phyloP scores from a whole-genome alignment of 2,113 vertebrate genomes.

The Plotosus lineatus region DNA sequence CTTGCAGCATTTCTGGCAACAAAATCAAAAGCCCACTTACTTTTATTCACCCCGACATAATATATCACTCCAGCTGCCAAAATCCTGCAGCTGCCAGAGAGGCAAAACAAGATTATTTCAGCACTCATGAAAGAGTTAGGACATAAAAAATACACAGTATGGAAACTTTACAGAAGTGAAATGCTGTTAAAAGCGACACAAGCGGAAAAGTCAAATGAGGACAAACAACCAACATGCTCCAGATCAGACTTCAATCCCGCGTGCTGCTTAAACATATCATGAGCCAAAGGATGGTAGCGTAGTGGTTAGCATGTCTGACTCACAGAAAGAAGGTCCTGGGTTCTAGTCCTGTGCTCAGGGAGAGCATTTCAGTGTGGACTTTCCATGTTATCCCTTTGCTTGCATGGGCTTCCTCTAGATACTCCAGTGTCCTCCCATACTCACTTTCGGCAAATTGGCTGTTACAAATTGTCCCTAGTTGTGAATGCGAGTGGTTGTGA shows the following conservation, averaged over 20 bases:
- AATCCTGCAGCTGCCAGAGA: slow-evolving; percentile 19
- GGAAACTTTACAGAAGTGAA: background rate
- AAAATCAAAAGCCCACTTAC: slow-evolving; percentile 36
- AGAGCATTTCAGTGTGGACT: too few relatives aligned
- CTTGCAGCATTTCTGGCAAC: slow-evolving; percentile 29
- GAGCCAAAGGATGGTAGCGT: too few relatives aligned
- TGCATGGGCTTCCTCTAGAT: too few relatives aligned
- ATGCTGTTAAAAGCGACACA: background rate
- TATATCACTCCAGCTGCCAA: slow-evolving; percentile 5
- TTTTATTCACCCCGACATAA: slow-evolving; percentile 34
- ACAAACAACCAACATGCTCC: background rate
- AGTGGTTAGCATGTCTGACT: too few relatives aligned
- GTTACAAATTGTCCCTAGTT: too few relatives aligned
- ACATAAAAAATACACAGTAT: slow-evolving; percentile 12
- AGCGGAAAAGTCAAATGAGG: background rate
- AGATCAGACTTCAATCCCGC: background rate
- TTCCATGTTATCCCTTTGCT: too few relatives aligned
- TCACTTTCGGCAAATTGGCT: too few relatives aligned
- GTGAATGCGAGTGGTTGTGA: too few relatives aligned
- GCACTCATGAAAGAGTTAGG: background rate
- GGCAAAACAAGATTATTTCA: slow-evolving; percentile 35
- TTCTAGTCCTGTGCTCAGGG: too few relatives aligned
- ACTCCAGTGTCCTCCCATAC: too few relatives aligned
- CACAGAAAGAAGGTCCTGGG: too few relatives aligned
- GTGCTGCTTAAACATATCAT: too few relatives aligned